A percentile compares a stretch with the other conserved stretches of the same genome.
Conservation (phyloP, 2,113 vertebrate species). For the Apistogramma diplotaenia region DNA sequence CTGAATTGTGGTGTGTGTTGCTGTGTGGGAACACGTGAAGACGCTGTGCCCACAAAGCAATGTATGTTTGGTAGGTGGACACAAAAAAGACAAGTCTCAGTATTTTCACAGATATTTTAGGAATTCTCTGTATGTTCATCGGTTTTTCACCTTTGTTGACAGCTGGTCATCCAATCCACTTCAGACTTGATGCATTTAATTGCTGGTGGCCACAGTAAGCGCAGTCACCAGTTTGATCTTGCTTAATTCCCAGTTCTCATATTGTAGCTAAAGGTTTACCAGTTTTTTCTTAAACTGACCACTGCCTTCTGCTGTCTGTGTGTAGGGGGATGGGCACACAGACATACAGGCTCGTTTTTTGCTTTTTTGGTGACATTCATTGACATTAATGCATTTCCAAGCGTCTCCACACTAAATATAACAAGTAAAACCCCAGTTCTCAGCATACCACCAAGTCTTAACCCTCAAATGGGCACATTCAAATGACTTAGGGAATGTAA, state of each 20-base stretch:
- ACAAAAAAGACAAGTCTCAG: not conserved
- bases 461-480: not conserved
- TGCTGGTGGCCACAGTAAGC: not conserved
- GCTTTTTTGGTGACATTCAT: not conserved
- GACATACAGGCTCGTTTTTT: not conserved
- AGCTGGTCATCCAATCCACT: no score
- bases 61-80: not conserved
- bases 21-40: not conserved
- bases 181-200: not conserved
- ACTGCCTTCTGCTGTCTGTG: not conserved
- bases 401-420: not conserved
- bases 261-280: not conserved
- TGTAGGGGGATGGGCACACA: not conserved
- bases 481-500: not conserved
- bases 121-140: not conserved
- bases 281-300: not conserved
- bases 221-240: not conserved
- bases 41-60: no score
- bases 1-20: not conserved
- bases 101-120: not conserved
- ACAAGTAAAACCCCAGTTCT: not conserved
- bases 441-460: not conserved
- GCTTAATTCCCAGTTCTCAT: no score
- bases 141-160: not conserved
- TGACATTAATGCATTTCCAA: not conserved